A percentile compares a stretch with the other conserved stretches of the same genome.
phyloP scores from a whole-genome alignment of 2,797 vertebrate species.

The Glyptemys insculpta region DNA sequence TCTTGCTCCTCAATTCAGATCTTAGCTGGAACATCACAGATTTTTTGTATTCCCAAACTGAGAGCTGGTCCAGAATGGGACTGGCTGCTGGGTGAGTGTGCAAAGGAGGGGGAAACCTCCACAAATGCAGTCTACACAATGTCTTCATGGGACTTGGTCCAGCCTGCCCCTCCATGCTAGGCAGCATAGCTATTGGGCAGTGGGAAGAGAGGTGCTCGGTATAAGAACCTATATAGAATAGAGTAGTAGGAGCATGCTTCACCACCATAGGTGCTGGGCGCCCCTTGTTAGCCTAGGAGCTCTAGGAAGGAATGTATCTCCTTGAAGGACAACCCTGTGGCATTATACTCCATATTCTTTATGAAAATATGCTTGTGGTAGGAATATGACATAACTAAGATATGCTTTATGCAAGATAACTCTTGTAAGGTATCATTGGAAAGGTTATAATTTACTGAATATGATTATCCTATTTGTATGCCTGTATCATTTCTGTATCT shows the following conservation, averaged over 20 bases:
- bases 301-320: background rate
- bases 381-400: too few species aligned
- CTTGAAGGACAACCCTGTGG: too few species aligned
- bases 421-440: too few species aligned
- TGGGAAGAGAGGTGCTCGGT: background rate
- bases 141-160: background rate
- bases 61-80: background rate
- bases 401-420: too few species aligned
- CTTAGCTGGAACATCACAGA: background rate
- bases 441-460: too few species aligned
- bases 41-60: background rate
- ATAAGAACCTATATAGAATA: background rate
- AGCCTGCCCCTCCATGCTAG: fast-evolving
- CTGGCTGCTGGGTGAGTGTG: background rate
- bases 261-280: background rate
- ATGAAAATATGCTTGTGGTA: too few species aligned
- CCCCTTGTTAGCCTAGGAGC: background rate
- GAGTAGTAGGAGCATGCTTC: background rate
- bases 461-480: too few species aligned
- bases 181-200: background rate
- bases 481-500: too few species aligned
- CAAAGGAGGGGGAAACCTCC: background rate
- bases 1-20: constrained; percentile 1
- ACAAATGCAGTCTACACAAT: background rate
- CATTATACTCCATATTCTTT: too few species aligned